Evolutionary conservation across 2,113 vertebrate genomes (phyloP), one percentile per base, ranked within the genome.

Genomic region (Rhadina sibilatrix): DNA sequence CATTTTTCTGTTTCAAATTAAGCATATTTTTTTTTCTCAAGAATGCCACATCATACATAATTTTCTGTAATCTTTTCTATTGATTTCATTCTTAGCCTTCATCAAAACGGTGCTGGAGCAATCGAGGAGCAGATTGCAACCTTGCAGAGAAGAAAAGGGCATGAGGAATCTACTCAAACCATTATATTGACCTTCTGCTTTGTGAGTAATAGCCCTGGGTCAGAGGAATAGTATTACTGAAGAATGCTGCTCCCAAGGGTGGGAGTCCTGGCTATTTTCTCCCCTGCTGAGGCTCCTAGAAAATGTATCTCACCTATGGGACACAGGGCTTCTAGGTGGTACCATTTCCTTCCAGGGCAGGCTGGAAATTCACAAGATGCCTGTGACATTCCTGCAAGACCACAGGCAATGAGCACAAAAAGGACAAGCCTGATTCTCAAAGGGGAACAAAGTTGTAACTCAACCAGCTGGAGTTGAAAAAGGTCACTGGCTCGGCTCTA

Each of bases 1-100:
- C 61, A 70, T 88, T 95, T 87, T 97, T 92, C 86, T 95, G 91
- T 91, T 96, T 96, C 74, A 46, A 77, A 94, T 95, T 93, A 89
- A 64, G 70, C 9, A 5, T 46, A 4, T 9, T 59, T 37, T 33
- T 84, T 84, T 46, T 17, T 28, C 20, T 53, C 71, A 52, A 82
- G 75, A 88, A 86, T 88, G 79, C 70, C 86, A 93, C 86, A 92
- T 92, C 80, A 80, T 86, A 87, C 76, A 86, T 90, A 83, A 68
- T 93, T 95, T 93, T 88, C 78, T 83, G 10, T 83, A 84, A 82
- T 78, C 56, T 93, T 96, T 92, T 84, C 76, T 90, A 78, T 92
- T 87, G 47, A 88, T 94, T 94, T 90, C 21, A 16, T 78, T 91
- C 87, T 77, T 56, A 57, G 64, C n/a, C n/a, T 56, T 77, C 72